Base-by-base conservation (phyloP, 1,140 invertebrate genomes). In the Apis laboriosa region DNA sequence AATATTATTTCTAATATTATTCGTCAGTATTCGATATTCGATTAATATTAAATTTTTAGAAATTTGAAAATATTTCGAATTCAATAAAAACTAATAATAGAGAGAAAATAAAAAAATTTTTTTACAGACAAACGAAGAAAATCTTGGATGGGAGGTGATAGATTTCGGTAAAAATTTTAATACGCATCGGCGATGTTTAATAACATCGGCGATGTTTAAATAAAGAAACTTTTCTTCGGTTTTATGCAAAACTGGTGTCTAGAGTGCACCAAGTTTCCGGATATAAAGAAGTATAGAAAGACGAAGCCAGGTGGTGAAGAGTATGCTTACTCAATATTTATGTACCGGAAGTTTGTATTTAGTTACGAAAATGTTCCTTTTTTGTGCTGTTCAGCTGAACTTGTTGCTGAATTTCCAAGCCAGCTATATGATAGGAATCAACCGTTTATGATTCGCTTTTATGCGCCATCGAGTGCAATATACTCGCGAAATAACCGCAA, bases 241-340 rank as follows among this genome's bases (percentile, higher is more conserved):
- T 84, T 87, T 87, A 84, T 87, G 81, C 73, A 77, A 87, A 86
- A 87, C 73, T 84, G 63, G 43, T 79, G 77, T 84, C 72, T 73
- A 81, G 53, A 28, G 67, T 56, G 58, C 49, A 67, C 63, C 67
- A 87, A 87, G 81, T 87, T 87, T 80, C 83, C 3, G 73, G 85
- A 70, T 71, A 67, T 87, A 84, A 87, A 86, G 77, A 84, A 84
- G 74, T 77, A 79, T 75, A 80, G 64, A 77, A 71, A 72, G 71
- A 61, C 77, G 74, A 58, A 56, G 77, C 73, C 63, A 86, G 74
- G 49, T 80, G 77, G 58, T 74, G 82, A 87, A 61, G 74, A 67
- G 83, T 87, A 84, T 63, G 70, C 77, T 87, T 83, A 63, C 77
- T 84, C 81, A 87, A 87, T 87, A 87, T 87, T 84, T 84, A 87